Evolutionary conservation across 2,113 vertebrate species (phyloP).

Genomic region (Monopterus albus): DNA sequence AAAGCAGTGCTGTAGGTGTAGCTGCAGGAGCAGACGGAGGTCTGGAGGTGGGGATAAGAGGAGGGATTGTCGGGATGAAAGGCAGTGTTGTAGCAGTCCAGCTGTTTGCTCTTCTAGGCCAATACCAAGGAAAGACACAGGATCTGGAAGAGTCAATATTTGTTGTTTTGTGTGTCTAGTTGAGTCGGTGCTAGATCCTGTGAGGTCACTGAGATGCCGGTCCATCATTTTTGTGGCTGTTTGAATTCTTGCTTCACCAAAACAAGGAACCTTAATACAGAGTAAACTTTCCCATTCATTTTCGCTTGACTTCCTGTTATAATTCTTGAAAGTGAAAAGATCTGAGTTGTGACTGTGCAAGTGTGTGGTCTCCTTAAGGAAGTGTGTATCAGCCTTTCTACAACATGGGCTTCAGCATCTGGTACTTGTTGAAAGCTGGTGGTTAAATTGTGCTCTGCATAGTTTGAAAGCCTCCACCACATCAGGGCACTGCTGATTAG

Average conservation of each 20-base stretch:
- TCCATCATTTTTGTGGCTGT: conserved; percentile 46
- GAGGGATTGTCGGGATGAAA: conserved; percentile 61
- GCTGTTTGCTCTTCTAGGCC: conserved; percentile 76
- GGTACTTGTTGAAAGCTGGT: conserved; percentile 65
- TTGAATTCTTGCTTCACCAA: conserved; percentile 21
- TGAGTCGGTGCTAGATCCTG: conserved; percentile 33
- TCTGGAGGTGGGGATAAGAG: conserved; percentile 12
- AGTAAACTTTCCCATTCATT: conserved; percentile 21
- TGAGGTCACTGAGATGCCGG: conserved; percentile 22
- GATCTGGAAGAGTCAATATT: conserved; percentile 73
- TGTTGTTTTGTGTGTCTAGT: conserved; percentile 51
- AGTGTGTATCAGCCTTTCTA: conserved; percentile 48
- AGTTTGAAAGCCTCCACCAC: conserved; percentile 41
- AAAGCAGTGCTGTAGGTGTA: conserved; percentile 44
- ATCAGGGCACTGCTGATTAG: conserved; percentile 44
- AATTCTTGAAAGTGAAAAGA: conserved; percentile 43
- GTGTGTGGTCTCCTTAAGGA: conserved; percentile 66
- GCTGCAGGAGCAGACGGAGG: conserved; percentile 38
- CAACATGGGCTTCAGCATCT: conserved; percentile 60
- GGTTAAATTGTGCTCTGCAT: conserved; percentile 53
- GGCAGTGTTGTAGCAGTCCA: conserved; percentile 61
- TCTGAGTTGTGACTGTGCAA: conserved; percentile 41
- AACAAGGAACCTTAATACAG: conserved; percentile 13
- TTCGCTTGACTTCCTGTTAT: conserved; percentile 24
- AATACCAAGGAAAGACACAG: conserved; percentile 43